phyloP scores from a whole-genome alignment of 2,888 invertebrate species.

The Sarcophaga rosellei region DNA sequence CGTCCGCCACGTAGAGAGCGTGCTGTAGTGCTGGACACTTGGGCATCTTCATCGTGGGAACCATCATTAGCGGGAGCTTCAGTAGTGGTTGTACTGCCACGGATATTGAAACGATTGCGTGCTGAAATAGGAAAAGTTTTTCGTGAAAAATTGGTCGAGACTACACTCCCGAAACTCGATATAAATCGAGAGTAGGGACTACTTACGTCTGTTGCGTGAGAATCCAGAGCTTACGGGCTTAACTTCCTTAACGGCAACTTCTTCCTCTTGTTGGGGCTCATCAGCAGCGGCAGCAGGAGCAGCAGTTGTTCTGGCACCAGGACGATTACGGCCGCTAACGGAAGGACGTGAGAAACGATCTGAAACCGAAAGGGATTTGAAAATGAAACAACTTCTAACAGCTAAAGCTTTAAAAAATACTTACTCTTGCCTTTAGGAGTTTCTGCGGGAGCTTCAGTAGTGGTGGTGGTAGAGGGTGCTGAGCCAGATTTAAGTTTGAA shows the following conservation, averaged over 20 bases:
- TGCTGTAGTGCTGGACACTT: constrained; percentile 75
- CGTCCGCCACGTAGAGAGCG: constrained; percentile 75
- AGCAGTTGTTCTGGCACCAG: constrained; percentile 75
- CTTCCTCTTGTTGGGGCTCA: constrained; percentile 74
- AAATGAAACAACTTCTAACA: too few relatives aligned
- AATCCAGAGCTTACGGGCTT: constrained; percentile 78
- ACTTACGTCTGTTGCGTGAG: constrained; percentile 79
- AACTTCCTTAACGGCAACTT: constrained; percentile 75
- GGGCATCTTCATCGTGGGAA: constrained; percentile 68
- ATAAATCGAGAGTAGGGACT: background rate
- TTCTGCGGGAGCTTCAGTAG: constrained; percentile 81
- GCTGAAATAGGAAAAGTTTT: constrained; percentile 70
- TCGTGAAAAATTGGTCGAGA: too few relatives aligned
- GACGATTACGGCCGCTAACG: constrained; percentile 77
- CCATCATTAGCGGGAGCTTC: constrained; percentile 73
- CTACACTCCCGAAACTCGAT: background rate
- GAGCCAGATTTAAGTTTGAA: constrained; percentile 77
- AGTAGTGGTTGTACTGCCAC: constrained; percentile 76
- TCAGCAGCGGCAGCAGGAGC: constrained; percentile 70
- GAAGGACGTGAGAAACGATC: constrained; percentile 81
- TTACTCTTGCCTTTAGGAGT: constrained; percentile 78
- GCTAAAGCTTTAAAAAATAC: constrained; percentile 37
- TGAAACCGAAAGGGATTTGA: constrained; percentile 50
- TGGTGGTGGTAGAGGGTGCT: constrained; percentile 82
- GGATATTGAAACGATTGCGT: constrained; percentile 81